These are phyloP conservation scores for Eubasilissa splendida DNA, from an alignment of 2,888 invertebrate genomes.

Conservation along the genomic window DNA sequence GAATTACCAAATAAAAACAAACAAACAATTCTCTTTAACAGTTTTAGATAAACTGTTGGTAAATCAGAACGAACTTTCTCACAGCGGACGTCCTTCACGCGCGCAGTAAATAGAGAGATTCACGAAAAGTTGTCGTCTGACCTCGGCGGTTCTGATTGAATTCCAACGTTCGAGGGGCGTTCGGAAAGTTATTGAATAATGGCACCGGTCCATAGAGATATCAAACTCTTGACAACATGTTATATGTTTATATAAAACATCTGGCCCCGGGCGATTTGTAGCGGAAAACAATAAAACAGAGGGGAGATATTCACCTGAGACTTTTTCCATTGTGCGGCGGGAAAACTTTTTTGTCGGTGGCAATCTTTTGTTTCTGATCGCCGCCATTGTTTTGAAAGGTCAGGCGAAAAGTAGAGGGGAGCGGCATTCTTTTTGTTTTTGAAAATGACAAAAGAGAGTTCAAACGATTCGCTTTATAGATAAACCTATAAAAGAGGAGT, in stretches of 20 bases:
- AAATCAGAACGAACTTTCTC: too few relatives aligned
- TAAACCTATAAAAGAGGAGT: too few relatives aligned
- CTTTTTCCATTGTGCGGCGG: background rate
- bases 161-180: slow-evolving; percentile 19
- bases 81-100: too few relatives aligned
- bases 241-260: slow-evolving; percentile 36
- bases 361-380: slow-evolving; percentile 45
- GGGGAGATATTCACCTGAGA: slow-evolving; percentile 46
- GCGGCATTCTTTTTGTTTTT: slow-evolving; percentile 4
- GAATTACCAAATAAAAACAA: too few relatives aligned
- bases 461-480: background rate
- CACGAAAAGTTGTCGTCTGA: background rate
- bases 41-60: too few relatives aligned
- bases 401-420: slow-evolving; percentile 18
- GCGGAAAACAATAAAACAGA: slow-evolving; percentile 38
- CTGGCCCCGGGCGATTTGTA: slow-evolving; percentile 16
- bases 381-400: slow-evolving; percentile 47
- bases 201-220: slow-evolving; percentile 6
- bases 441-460: slow-evolving; percentile 14
- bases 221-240: background rate
- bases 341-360: slow-evolving; percentile 37
- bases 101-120: too few relatives aligned
- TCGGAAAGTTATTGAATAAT: slow-evolving; percentile 35
- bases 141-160: slow-evolving; percentile 1
- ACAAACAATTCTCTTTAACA: too few relatives aligned